These are phyloP conservation scores for Vireo altiloquus DNA, from an alignment of 2,113 vertebrate genomes.

Conservation along the genomic window DNA sequence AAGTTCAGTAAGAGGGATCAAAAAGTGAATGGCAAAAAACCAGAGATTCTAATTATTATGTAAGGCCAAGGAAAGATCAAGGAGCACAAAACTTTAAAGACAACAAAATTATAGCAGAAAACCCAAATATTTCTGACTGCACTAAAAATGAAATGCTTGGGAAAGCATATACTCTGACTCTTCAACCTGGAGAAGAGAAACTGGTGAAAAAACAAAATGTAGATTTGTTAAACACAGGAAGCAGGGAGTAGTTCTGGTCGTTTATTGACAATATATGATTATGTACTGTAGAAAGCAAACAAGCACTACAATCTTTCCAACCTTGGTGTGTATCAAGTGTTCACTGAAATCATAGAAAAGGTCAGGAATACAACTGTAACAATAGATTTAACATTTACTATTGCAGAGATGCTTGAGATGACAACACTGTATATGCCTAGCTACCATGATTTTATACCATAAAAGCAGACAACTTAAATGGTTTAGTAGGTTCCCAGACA, in stretches of 20 bases:
- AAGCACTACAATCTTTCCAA: neutral
- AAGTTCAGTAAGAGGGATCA: neutral
- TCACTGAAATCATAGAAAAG: neutral
- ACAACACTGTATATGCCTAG: neutral
- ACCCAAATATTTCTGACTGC: neutral
- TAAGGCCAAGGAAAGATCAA: neutral
- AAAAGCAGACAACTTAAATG: neutral
- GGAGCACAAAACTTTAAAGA: neutral
- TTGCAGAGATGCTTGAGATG: neutral
- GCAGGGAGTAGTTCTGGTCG: neutral
- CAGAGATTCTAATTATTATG: neutral
- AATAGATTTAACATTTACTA: neutral
- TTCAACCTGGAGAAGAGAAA: neutral
- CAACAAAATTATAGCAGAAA: neutral
- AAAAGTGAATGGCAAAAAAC: neutral
- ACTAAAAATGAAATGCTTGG: neutral
- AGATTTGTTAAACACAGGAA: neutral
- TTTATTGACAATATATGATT: neutral
- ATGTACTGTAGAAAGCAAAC: neutral
- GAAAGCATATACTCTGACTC: neutral
- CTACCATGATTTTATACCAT: neutral
- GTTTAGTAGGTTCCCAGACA: neutral
- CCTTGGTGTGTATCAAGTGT: neutral
- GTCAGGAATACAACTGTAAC: neutral
- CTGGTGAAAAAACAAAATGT: neutral